Conservation (phyloP, 1,140 invertebrate genomes). For the Eciton burchellii region DNA sequence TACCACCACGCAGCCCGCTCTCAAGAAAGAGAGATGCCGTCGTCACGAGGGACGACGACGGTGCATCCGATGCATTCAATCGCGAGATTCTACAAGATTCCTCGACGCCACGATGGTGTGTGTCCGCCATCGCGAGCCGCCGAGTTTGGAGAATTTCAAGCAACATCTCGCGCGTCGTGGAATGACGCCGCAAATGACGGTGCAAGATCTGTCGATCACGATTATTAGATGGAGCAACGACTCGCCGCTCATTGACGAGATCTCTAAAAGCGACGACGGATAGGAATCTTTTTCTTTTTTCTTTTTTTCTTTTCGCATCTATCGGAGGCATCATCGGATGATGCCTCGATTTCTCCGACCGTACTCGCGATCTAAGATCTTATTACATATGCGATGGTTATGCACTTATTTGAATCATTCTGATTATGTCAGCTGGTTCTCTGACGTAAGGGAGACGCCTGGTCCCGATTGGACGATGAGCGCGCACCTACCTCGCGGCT, state of each 20-base stretch:
- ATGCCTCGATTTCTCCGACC: background rate
- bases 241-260: too few species aligned
- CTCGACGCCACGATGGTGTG: background rate
- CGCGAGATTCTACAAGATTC: slow-evolving; percentile 14
- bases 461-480: slow-evolving; percentile 54
- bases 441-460: slow-evolving; percentile 62
- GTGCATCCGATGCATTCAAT: background rate
- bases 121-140: too few species aligned
- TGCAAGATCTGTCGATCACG: too few species aligned
- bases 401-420: slow-evolving; percentile 64
- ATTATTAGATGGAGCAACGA: too few species aligned
- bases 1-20: slow-evolving; percentile 42
- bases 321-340: too few species aligned
- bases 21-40: slow-evolving; percentile 43
- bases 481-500: slow-evolving; percentile 42
- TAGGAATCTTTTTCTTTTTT: too few species aligned
- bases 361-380: slow-evolving; percentile 15
- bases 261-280: too few species aligned
- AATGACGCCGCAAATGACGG: too few species aligned
- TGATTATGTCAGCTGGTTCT: slow-evolving; percentile 68
- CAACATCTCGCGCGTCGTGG: too few species aligned
- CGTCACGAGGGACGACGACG: slow-evolving; percentile 2
- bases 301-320: too few species aligned
- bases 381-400: slow-evolving; percentile 38
- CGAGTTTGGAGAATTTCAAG: too few species aligned